Conservation (phyloP, 2,113 vertebrate species). For the Parus major region DNA sequence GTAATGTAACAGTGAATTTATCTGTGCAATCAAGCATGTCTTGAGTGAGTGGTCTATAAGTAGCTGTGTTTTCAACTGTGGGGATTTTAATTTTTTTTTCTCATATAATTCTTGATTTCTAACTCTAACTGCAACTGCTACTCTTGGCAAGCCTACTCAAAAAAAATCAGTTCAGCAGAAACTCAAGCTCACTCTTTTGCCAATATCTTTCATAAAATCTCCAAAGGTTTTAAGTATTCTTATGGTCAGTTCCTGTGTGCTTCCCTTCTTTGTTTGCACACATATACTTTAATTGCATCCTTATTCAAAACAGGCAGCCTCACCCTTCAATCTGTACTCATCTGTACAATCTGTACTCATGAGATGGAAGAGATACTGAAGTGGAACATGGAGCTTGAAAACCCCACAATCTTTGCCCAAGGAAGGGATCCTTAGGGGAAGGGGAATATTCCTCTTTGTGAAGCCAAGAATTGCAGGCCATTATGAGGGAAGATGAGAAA, state of each 20-base stretch:
- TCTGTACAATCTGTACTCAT: not conserved
- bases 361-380: not conserved
- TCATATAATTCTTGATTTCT: not conserved
- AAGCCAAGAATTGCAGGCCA: not conserved
- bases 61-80: not conserved
- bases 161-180: not conserved
- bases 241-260: not conserved
- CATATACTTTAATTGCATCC: rapidly evolving
- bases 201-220: not conserved
- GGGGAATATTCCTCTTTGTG: not conserved
- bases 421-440: not conserved
- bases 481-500: not conserved
- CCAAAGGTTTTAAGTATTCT: not conserved
- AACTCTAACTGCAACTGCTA: not conserved
- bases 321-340: not conserved
- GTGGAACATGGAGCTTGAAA: not conserved
- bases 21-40: not conserved
- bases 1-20: not conserved
- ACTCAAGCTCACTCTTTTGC: not conserved
- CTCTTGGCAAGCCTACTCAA: not conserved
- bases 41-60: not conserved
- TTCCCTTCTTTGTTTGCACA: not conserved
- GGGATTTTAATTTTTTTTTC: not conserved
- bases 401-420: not conserved
- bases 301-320: not conserved